Evolutionary conservation across 2,797 vertebrate species (phyloP).

Genomic region (Neosilurus hyrtlii): DNA sequence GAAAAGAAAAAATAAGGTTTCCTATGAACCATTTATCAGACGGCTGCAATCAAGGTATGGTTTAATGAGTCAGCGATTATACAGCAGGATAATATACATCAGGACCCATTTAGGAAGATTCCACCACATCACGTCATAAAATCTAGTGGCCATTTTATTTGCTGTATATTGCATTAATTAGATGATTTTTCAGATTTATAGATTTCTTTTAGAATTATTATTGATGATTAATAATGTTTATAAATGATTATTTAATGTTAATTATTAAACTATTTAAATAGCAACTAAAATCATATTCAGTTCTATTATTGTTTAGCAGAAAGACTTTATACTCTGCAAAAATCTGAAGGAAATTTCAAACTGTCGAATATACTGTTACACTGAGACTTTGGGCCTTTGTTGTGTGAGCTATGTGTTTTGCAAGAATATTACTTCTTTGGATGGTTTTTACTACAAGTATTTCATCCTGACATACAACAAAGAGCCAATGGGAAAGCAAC

Average conservation of each 20-base stretch:
- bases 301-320: background rate
- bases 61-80: conserved; percentile 2
- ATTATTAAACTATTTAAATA: background rate
- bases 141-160: background rate
- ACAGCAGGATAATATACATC: too few relatives aligned
- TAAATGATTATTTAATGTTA: too few relatives aligned
- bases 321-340: background rate
- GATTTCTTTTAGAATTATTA: background rate
- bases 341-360: background rate
- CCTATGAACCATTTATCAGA: conserved; percentile 7
- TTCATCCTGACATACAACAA: background rate
- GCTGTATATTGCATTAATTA: background rate
- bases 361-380: background rate
- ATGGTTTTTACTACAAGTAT: background rate
- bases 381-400: background rate
- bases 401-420: background rate
- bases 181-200: background rate
- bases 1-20: too few relatives aligned
- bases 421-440: background rate
- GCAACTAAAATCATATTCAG: background rate
- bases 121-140: background rate
- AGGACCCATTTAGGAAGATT: background rate
- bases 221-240: too few relatives aligned
- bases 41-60: background rate
- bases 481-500: conserved; percentile 3